A percentile compares a stretch with the other conserved stretches of the same genome.
phyloP scores from a whole-genome alignment of 2,113 vertebrate species.

The Urocynchramus pylzowi region DNA sequence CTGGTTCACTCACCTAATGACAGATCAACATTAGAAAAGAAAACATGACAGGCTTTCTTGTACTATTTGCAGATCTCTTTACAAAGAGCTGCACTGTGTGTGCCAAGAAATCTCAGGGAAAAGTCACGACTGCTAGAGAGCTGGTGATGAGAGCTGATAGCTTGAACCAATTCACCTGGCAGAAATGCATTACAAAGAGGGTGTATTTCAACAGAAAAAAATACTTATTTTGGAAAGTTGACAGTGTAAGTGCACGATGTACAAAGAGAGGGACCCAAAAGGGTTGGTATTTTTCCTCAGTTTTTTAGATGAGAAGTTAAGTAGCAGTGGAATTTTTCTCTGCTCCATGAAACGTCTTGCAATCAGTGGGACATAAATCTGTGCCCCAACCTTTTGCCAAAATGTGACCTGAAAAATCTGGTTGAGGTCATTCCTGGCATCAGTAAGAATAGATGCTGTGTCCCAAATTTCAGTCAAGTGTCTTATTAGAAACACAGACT shows the following conservation, averaged over 20 bases:
- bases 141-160: background rate
- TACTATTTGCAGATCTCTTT: background rate
- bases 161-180: background rate
- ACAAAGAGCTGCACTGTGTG: background rate
- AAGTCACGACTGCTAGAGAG: background rate
- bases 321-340: background rate
- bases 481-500: background rate
- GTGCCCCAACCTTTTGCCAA: background rate
- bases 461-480: background rate
- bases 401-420: background rate
- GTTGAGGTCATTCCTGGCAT: background rate
- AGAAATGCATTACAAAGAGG: background rate
- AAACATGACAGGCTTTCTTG: background rate
- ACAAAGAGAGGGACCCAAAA: background rate
- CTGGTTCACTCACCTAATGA: background rate
- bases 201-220: background rate
- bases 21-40: background rate
- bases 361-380: background rate
- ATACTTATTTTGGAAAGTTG: background rate
- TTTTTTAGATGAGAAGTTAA: background rate
- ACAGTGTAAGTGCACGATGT: background rate
- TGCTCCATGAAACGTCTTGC: background rate
- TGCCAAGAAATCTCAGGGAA: background rate
- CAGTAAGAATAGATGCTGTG: background rate
- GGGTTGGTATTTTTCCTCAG: background rate